Conservation (phyloP, 2,888 invertebrate genomes). For the Operophtera brumata region DNA sequence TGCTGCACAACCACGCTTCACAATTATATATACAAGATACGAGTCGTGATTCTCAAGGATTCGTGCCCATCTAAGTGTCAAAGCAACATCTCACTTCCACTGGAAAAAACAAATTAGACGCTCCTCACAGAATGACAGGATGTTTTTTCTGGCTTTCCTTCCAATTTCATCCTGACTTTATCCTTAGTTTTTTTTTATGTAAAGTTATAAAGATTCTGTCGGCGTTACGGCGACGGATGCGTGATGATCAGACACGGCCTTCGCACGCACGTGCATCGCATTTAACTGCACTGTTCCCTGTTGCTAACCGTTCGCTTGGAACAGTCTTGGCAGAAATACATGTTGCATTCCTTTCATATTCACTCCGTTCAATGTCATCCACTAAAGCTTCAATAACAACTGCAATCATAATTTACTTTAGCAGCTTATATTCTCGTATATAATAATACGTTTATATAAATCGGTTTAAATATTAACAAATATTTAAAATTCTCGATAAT, state of each 20-base stretch:
- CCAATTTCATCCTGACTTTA: constrained; percentile 44
- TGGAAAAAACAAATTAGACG: constrained; percentile 58
- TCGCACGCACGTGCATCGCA: constrained; percentile 62
- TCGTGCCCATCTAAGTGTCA: constrained; percentile 54
- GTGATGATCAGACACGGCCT: constrained; percentile 51
- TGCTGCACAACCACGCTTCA: constrained; percentile 31
- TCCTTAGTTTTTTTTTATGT: constrained; percentile 48
- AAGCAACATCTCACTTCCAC: constrained; percentile 32
- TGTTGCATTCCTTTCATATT: constrained; percentile 11
- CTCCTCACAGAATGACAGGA: constrained; percentile 40
- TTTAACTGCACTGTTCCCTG: constrained; percentile 48
- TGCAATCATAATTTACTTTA: background rate
- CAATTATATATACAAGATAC: constrained; percentile 58
- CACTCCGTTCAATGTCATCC: background rate
- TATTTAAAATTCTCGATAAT: constrained; percentile 13
- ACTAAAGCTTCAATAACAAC: background rate
- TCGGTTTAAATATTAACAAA: background rate
- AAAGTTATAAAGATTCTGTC: constrained; percentile 57
- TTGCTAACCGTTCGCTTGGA: constrained; percentile 39
- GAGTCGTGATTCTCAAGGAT: constrained; percentile 50
- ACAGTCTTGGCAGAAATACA: constrained; percentile 3
- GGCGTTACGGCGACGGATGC: constrained; percentile 57
- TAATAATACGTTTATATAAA: too few relatives aligned
- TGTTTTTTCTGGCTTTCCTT: constrained; percentile 46
- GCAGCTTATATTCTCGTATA: too few relatives aligned